Conservation (phyloP, 1,140 invertebrate species). For the Hormaphis cornu region DNA sequence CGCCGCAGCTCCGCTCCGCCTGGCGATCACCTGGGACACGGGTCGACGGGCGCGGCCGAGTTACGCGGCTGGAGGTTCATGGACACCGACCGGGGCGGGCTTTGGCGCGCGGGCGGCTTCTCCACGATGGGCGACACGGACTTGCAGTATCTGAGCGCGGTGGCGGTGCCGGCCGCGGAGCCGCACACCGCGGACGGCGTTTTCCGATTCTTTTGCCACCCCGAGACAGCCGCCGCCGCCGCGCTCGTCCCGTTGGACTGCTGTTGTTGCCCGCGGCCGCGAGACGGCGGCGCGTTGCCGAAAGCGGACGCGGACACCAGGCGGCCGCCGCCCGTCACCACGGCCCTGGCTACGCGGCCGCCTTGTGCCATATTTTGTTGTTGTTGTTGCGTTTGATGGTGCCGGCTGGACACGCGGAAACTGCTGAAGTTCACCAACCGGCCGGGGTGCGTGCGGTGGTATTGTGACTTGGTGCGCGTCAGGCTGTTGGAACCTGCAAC, state of each 20-base stretch:
- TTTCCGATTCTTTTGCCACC: not conserved
- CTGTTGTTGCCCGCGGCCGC: not conserved
- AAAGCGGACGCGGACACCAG: not conserved
- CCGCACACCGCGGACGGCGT: not conserved
- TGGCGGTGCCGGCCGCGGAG: not conserved
- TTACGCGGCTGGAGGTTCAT: conserved; percentile 3
- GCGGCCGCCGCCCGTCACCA: not conserved
- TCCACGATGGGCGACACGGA: conserved; percentile 20
- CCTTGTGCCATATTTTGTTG: conserved; percentile 30
- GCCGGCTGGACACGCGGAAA: conserved; percentile 36
- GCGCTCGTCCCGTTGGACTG: not conserved
- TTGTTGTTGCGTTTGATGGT: not conserved
- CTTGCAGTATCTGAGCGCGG: conserved; percentile 11
- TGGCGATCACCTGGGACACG: not conserved
- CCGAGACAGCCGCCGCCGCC: not conserved
- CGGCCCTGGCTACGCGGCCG: not conserved
- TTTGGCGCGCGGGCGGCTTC: not conserved
- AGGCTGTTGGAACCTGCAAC: conserved; percentile 17
- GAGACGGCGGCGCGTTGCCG: not conserved
- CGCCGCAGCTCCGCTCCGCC: too few relatives aligned
- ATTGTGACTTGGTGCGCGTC: conserved; percentile 32
- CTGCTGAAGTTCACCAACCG: conserved; percentile 39
- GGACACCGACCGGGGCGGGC: conserved; percentile 17
- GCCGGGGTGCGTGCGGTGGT: conserved; percentile 29
- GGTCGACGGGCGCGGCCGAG: not conserved